Evolutionary conservation across 2,797 vertebrate species (phyloP).

Genomic region (Phrynocephalus guinanensis): DNA sequence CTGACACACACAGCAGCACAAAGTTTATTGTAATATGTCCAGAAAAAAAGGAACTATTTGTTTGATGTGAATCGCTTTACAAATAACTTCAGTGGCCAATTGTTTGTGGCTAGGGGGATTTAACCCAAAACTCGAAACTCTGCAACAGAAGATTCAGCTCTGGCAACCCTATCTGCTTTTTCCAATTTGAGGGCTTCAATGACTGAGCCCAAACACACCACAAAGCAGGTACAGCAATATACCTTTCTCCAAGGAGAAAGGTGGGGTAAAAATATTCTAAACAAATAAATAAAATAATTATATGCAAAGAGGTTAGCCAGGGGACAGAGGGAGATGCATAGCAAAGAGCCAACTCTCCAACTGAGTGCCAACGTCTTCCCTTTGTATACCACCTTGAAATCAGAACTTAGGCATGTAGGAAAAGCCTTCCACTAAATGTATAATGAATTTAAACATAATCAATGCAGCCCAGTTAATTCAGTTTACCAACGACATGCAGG

Average conservation of each 20-base stretch:
- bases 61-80: background rate
- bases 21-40: background rate
- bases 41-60: background rate
- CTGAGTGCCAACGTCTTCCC: background rate
- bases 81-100: background rate
- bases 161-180: too few species aligned
- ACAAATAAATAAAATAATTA: background rate
- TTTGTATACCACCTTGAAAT: constrained; percentile 46
- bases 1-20: background rate
- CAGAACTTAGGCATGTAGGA: constrained; percentile 52
- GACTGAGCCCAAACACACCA: constrained; percentile 40
- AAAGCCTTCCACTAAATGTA: constrained; percentile 53
- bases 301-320: constrained; percentile 51
- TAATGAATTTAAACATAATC: constrained; percentile 64
- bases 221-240: constrained; percentile 52
- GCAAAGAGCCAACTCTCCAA: constrained; percentile 42
- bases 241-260: constrained; percentile 54
- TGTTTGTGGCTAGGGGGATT: too few species aligned
- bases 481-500: constrained; percentile 52
- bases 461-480: constrained; percentile 54
- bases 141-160: too few species aligned
- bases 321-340: constrained; percentile 59
- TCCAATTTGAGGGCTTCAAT: constrained; percentile 17
- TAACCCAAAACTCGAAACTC: too few species aligned
- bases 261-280: background rate